These are phyloP conservation scores for Cydia pomonella DNA, from an alignment of 1,140 invertebrate genomes.

Conservation along the genomic window DNA sequence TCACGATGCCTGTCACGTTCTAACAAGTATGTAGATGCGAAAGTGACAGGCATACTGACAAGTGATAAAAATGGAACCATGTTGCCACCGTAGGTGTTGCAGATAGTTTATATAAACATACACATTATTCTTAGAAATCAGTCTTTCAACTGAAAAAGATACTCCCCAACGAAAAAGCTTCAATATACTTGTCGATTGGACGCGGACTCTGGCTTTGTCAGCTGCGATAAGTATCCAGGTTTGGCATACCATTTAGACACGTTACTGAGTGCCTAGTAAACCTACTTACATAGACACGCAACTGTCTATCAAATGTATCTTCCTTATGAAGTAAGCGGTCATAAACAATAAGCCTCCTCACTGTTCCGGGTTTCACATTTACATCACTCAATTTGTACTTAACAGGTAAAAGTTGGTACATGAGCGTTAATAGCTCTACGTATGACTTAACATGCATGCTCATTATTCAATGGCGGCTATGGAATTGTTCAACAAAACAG, in stretches of 20 bases:
- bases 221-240: background rate
- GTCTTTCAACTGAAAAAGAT: too few relatives aligned
- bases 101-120: too few relatives aligned
- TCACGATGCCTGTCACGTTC: too few relatives aligned
- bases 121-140: too few relatives aligned
- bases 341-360: background rate
- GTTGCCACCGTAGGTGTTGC: too few relatives aligned
- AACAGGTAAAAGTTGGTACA: background rate
- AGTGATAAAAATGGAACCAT: too few relatives aligned
- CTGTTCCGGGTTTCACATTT: slow-evolving; percentile 7
- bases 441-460: background rate
- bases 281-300: slow-evolving; percentile 13
- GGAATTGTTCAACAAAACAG: too few relatives aligned
- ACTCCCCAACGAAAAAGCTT: too few relatives aligned
- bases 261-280: slow-evolving; percentile 1
- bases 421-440: background rate
- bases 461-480: background rate
- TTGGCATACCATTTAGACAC: background rate
- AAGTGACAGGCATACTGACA: too few relatives aligned
- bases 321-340: slow-evolving; percentile 3
- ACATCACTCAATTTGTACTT: background rate
- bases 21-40: too few relatives aligned
- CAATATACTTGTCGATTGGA: too few relatives aligned
- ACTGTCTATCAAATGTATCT: slow-evolving; percentile 12
- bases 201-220: background rate